Base-by-base conservation (phyloP, 1,140 invertebrate species). In the Euura lappo region DNA sequence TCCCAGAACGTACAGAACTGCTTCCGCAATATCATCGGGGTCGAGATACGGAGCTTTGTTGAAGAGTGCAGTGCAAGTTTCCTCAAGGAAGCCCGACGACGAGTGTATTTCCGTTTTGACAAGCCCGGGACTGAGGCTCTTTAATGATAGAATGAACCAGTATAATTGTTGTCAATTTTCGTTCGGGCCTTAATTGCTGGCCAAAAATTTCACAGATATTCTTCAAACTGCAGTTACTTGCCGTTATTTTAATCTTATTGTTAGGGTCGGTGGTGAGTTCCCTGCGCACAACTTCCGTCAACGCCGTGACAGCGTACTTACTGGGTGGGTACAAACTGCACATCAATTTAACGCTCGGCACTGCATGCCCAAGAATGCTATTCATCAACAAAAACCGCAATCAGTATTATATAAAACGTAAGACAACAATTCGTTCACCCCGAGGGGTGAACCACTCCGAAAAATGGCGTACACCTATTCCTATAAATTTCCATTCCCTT, bases 121-220 rank as follows among this genome's bases (percentile, higher is more conserved):
- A 3, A 89, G 68, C 3, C 91, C 91, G 2, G 91, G 91, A 79
- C 91, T 91, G 6, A 92, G 87, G 77, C 88, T 89, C 90, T 91
- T 28, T 28, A 28, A 28, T 28, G 75, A 2, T 6, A 4, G 11
- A 60, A 28, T 68, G 85, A 81, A 76, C 13, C 11, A 47, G 10
- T 44, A 45, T 45, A 66, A 4, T 3, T 2, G 45, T 46, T 65
- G 10, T 67, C 68, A 13, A 67, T 68, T 28, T 28, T 28, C 28
- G 28, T 28, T 28, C 28, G 28, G 28, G 28, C 28, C 28, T 28
- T 28, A 28, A 28, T 28, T 28, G 28, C 28, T 28, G 28, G 28
- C 28, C 28, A 28, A 28, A 28, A 28, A 28, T 28, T 0, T 28
- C 28, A 28, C 28, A 28, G 28, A 28, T 1, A 28, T 28, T 28